A percentile compares a stretch with the other conserved stretches of the same genome.
Conservation (phyloP, 2,888 invertebrate species). For the Melinaea menophilus region DNA sequence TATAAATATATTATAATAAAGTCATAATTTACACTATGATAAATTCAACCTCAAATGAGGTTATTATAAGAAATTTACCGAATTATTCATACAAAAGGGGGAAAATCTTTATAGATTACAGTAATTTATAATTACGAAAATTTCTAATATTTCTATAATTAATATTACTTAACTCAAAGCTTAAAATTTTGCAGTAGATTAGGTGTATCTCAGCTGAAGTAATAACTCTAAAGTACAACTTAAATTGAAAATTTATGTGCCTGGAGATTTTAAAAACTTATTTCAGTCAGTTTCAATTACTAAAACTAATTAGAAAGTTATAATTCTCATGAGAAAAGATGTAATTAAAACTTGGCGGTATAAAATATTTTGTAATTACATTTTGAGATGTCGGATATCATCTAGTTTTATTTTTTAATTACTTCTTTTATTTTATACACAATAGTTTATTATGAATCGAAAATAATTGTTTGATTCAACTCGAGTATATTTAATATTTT, state of each 20-base stretch:
- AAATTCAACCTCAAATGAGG: not conserved
- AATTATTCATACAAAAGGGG: not conserved
- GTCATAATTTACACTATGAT: not conserved
- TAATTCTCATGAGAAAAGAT: conserved; percentile 12
- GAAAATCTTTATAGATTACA: conserved; percentile 4
- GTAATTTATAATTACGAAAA: conserved; percentile 2
- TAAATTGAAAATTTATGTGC: conserved; percentile 6
- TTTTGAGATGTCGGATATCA: not conserved
- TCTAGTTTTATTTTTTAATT: no score
- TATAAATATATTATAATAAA: not conserved
- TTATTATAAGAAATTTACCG: not conserved
- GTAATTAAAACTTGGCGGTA: conserved; percentile 14
- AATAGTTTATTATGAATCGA: no score
- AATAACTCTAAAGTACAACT: not conserved
- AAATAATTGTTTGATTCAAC: no score
- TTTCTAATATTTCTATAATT: not conserved
- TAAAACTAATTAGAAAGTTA: conserved; percentile 12
- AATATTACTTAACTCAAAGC: conserved; percentile 4
- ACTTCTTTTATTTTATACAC: no score
- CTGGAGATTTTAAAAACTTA: conserved; percentile 7
- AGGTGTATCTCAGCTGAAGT: conserved; percentile 4
- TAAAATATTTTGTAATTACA: conserved; percentile 9
- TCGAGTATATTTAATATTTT: no score
- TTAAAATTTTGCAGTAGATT: conserved; percentile 6
- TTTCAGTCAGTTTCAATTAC: conserved; percentile 7